Conservation (phyloP, 2,888 invertebrate species). For the Tetramorium bicarinatum region DNA sequence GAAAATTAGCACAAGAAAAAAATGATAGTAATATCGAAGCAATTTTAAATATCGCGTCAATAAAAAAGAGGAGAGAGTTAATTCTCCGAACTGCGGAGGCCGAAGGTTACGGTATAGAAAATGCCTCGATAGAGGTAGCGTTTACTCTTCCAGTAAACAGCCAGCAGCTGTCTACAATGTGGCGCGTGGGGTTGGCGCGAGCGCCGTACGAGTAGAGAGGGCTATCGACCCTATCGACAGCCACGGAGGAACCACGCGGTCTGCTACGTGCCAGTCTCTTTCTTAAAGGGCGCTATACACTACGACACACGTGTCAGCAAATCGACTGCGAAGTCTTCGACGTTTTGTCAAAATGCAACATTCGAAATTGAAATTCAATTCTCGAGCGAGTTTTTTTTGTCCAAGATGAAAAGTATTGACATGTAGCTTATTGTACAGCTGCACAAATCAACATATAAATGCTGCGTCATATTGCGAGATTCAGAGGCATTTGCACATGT, state of each 20-base stretch:
- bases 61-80: not conserved
- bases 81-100: not conserved
- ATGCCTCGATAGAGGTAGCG: not conserved
- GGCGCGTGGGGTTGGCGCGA: slow-evolving; percentile 76
- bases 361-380: slow-evolving; percentile 9
- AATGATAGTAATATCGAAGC: not conserved
- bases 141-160: slow-evolving; percentile 40
- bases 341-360: not conserved
- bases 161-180: slow-evolving; percentile 38
- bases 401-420: not conserved
- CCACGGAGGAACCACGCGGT: slow-evolving; percentile 76
- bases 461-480: slow-evolving; percentile 22
- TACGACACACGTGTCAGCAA: slow-evolving; percentile 25
- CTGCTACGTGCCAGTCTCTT: slow-evolving; percentile 64
- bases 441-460: not conserved
- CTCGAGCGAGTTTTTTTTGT: not conserved
- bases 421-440: not conserved
- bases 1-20: not conserved
- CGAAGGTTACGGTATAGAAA: slow-evolving; percentile 1
- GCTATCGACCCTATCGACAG: slow-evolving; percentile 82
- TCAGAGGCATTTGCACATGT: not conserved
- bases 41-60: not conserved
- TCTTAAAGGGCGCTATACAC: slow-evolving; percentile 8
- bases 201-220: slow-evolving; percentile 79
- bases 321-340: not conserved